These are phyloP conservation scores for Choristoneura rosaceana DNA, from an alignment of 2,888 invertebrate species.

Conservation along the genomic window DNA sequence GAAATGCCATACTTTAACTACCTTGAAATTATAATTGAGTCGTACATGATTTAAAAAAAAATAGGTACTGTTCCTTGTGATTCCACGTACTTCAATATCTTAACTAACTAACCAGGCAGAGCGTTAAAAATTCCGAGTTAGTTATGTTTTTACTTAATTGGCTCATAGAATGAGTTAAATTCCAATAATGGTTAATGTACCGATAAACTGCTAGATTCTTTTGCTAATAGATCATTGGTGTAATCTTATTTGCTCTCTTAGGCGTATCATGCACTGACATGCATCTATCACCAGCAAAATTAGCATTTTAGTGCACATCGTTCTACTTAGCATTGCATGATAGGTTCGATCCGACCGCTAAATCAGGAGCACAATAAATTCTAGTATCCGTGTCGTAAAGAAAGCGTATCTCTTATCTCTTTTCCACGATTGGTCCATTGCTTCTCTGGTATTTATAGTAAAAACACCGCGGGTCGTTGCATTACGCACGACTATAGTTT, in stretches of 20 bases:
- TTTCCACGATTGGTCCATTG: conserved; percentile 43
- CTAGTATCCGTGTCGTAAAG: conserved; percentile 44
- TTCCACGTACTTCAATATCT: too few relatives aligned
- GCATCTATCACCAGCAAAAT: conserved; percentile 36
- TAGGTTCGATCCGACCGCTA: conserved; percentile 26
- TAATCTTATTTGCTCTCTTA: background rate
- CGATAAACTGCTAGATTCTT: background rate
- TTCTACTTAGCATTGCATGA: conserved; percentile 38
- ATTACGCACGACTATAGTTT: conserved; percentile 52
- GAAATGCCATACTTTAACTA: too few relatives aligned
- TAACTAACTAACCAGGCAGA: too few relatives aligned
- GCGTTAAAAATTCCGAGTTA: too few relatives aligned
- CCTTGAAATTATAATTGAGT: too few relatives aligned
- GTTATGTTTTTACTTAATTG: too few relatives aligned
- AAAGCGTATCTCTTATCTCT: conserved; percentile 44
- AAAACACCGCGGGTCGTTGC: conserved; percentile 53
- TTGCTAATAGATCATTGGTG: background rate
- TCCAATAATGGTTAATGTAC: background rate
- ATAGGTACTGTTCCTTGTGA: too few relatives aligned
- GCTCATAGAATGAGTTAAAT: too few relatives aligned
- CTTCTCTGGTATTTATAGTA: conserved; percentile 56
- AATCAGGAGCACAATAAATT: conserved; percentile 40
- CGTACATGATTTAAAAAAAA: too few relatives aligned
- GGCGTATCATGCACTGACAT: conserved; percentile 36
- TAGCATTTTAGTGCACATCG: conserved; percentile 29